phyloP scores from a whole-genome alignment of 2,888 invertebrate species.

The Alloscopus bannaensis region DNA sequence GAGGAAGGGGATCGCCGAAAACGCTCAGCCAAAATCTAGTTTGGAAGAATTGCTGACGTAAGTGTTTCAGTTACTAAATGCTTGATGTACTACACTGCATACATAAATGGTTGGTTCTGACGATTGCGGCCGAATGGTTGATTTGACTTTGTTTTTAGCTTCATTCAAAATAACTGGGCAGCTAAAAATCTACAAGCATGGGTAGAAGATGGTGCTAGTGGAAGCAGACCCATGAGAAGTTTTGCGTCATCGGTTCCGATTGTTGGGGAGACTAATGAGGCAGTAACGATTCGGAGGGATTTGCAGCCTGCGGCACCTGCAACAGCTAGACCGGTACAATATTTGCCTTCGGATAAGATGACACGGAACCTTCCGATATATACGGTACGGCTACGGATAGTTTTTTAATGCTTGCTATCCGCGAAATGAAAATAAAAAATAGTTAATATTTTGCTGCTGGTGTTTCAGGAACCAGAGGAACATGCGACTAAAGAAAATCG shows the following conservation, averaged over 20 bases:
- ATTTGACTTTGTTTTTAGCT: slow-evolving; percentile 6
- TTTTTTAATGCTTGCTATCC: no score
- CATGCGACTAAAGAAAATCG: neutral
- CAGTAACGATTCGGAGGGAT: slow-evolving; percentile 62
- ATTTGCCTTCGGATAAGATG: no score
- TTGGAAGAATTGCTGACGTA: slow-evolving; percentile 85
- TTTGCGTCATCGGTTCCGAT: slow-evolving; percentile 69
- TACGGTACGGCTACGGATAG: no score
- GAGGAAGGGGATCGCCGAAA: slow-evolving; percentile 84
- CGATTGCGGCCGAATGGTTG: neutral
- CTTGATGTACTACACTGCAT: neutral
- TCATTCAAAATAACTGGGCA: slow-evolving; percentile 56
- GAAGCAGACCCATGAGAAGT: slow-evolving; percentile 51
- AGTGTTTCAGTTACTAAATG: slow-evolving; percentile 74
- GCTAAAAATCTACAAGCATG: slow-evolving; percentile 16
- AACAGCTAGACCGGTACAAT: neutral
- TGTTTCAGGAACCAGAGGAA: slow-evolving; percentile 6
- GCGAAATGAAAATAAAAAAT: no score
- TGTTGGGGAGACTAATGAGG: slow-evolving; percentile 61
- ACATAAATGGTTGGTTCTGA: no score
- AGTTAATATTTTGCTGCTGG: neutral
- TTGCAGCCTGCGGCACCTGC: slow-evolving; percentile 61
- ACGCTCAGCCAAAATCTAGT: slow-evolving; percentile 88
- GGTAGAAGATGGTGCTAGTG: neutral
- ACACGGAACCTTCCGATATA: no score